These are phyloP conservation scores for Vanessa cardui DNA, from an alignment of 2,888 invertebrate species.

Conservation along the genomic window DNA sequence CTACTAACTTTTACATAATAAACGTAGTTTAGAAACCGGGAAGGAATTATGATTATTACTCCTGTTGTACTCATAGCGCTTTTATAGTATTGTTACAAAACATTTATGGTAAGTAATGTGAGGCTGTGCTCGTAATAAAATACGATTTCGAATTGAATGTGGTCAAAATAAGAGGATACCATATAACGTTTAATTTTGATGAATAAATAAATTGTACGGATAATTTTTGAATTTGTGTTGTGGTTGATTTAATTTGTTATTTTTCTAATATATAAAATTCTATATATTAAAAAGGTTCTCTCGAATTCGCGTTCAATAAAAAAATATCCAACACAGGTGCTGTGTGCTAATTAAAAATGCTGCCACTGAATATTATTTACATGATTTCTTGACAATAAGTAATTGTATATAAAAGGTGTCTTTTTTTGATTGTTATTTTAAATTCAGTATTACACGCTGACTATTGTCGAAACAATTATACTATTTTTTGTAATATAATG, in stretches of 20 bases:
- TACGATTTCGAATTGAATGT: conserved; percentile 8
- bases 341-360: too few species aligned
- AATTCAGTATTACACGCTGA: too few species aligned
- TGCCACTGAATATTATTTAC: too few species aligned
- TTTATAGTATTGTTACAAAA: conserved; percentile 32
- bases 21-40: conserved; percentile 18
- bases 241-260: background rate
- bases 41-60: conserved; percentile 29
- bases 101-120: conserved; percentile 24
- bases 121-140: conserved; percentile 6
- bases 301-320: too few species aligned
- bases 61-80: conserved; percentile 17
- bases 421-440: too few species aligned
- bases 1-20: conserved; percentile 23
- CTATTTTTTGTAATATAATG: too few species aligned
- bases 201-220: background rate
- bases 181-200: background rate
- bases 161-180: background rate
- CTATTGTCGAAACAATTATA: too few species aligned
- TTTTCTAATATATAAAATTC: too few species aligned
- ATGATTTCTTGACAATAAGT: too few species aligned
- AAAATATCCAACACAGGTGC: too few species aligned
- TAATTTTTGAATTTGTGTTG: background rate
- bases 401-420: too few species aligned
- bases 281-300: too few species aligned